A percentile compares a stretch with the other conserved stretches of the same genome.
phyloP scores from a whole-genome alignment of 2,797 vertebrate species.

The Cyclopterus lumpus region DNA sequence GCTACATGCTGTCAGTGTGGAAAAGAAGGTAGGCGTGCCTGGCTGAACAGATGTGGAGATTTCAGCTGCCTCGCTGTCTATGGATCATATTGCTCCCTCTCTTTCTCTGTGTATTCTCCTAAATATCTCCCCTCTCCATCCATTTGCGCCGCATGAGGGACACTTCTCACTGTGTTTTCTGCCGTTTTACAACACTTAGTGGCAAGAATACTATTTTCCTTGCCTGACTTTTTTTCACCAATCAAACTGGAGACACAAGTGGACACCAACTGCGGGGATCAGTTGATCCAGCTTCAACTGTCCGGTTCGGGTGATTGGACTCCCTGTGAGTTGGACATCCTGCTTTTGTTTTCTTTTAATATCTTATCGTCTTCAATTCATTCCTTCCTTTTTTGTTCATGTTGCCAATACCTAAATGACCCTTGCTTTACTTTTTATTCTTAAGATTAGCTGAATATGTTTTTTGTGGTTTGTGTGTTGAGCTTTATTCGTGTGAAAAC shows the following conservation, averaged over 20 bases:
- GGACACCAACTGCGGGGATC: slow-evolving; percentile 80
- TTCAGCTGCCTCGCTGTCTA: slow-evolving; percentile 51
- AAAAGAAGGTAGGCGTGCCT: slow-evolving; percentile 69
- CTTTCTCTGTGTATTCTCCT: slow-evolving; percentile 12
- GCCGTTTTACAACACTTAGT: slow-evolving; percentile 47
- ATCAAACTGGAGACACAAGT: slow-evolving; percentile 80
- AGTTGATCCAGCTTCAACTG: slow-evolving; percentile 84
- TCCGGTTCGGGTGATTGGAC: slow-evolving; percentile 79
- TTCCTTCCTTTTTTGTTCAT: neutral
- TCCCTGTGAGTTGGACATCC: slow-evolving; percentile 79
- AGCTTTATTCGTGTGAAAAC: neutral
- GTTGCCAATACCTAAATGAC: neutral
- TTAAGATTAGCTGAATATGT: slow-evolving; percentile 2
- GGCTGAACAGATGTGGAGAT: slow-evolving; percentile 69
- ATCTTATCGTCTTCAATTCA: neutral
- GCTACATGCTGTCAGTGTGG: slow-evolving; percentile 33
- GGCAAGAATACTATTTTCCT: slow-evolving; percentile 14
- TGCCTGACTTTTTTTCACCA: slow-evolving; percentile 5
- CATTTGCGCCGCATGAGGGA: slow-evolving; percentile 20
- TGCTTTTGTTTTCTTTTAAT: slow-evolving; percentile 17
- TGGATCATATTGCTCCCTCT: slow-evolving; percentile 50
- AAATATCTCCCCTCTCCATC: neutral
- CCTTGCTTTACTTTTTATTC: neutral
- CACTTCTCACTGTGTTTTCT: slow-evolving; percentile 28
- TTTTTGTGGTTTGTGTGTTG: neutral